Evolutionary conservation across 2,888 invertebrate genomes (phyloP).

Genomic region (Lydus trimaculatus): DNA sequence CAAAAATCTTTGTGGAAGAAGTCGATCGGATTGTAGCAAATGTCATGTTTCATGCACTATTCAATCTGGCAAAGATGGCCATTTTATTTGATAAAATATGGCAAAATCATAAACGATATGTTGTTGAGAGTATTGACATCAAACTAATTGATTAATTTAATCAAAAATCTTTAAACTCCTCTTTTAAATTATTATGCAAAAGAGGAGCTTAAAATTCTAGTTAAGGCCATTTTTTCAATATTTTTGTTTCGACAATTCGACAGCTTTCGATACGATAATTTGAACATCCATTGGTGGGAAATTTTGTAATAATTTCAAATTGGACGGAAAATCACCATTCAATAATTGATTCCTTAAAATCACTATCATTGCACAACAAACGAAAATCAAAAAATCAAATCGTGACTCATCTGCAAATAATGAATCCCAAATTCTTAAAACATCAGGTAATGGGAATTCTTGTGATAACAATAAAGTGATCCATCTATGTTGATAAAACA

Average conservation of each 20-base stretch:
- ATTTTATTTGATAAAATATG: not conserved
- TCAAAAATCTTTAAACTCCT: not conserved
- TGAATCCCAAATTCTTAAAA: conserved; percentile 97
- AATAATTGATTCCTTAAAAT: conserved; percentile 84
- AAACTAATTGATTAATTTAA: conserved; percentile 4
- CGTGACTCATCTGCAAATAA: conserved; percentile 89
- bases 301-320: conserved; percentile 93
- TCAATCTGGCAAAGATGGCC: no score
- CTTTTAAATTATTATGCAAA: not conserved
- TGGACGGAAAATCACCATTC: conserved; percentile 89
- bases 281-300: conserved; percentile 91
- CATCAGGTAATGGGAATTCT: conserved; percentile 97
- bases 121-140: not conserved
- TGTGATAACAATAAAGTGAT: conserved; percentile 93
- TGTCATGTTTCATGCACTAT: not conserved
- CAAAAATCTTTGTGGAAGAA: conserved; percentile 8
- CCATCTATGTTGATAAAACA: conserved; percentile 76
- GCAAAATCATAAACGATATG: not conserved
- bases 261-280: conserved; percentile 80
- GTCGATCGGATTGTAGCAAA: not conserved
- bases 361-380: conserved; percentile 98
- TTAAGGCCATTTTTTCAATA: conserved; percentile 18
- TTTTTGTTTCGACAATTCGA: conserved; percentile 64
- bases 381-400: conserved; percentile 89
- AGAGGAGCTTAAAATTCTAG: not conserved